Evolutionary conservation across 2,888 invertebrate species (phyloP).

Genomic region (Argyra leucocephala): DNA sequence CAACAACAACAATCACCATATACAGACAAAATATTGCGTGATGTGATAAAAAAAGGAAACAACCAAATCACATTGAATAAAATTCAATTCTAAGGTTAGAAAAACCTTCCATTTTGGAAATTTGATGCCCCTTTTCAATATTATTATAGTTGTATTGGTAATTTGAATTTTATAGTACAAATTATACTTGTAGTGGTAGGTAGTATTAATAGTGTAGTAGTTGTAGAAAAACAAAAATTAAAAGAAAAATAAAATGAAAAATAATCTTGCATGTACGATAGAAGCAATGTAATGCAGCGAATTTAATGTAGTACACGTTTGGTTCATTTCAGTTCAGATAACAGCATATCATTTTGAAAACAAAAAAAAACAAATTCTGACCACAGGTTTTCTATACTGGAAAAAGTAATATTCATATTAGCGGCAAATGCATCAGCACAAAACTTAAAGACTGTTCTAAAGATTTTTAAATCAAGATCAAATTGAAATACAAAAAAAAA

Average conservation of each 20-base stretch:
- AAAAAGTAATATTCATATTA: background rate
- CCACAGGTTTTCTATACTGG: too few species aligned
- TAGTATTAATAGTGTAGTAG: background rate
- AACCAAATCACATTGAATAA: background rate
- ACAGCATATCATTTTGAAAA: background rate
- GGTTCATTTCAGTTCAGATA: background rate
- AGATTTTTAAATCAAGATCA: background rate
- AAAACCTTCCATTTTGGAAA: background rate
- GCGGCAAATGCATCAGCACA: background rate
- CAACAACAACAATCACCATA: background rate
- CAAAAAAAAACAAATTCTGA: background rate
- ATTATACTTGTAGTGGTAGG: background rate
- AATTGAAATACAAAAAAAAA: too few species aligned
- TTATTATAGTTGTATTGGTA: background rate
- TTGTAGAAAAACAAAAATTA: background rate
- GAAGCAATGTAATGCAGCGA: background rate
- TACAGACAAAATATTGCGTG: background rate
- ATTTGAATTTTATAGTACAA: background rate
- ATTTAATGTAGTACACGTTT: background rate
- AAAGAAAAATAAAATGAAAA: too few species aligned
- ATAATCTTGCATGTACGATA: background rate
- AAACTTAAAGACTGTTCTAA: background rate
- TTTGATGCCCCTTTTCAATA: background rate
- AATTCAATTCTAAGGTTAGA: background rate
- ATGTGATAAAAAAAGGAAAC: background rate